Evolutionary conservation across 1,140 invertebrate genomes (phyloP).

Genomic region (Macrobrachium nipponense): DNA sequence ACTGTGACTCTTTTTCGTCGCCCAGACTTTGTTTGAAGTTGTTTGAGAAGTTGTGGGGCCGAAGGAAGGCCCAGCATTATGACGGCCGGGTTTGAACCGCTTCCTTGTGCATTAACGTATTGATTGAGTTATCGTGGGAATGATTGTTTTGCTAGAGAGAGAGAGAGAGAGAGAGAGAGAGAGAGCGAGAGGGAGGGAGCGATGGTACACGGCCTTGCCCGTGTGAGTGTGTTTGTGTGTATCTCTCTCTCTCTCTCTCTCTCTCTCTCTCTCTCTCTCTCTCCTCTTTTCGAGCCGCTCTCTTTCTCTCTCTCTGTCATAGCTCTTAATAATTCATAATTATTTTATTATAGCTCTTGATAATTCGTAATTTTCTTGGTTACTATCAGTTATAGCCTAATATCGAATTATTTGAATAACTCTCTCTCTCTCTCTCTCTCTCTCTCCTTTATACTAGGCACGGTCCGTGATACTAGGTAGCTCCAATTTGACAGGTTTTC

Average conservation of each 20-base stretch:
- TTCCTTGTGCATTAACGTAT: background rate
- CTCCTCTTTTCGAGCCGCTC: background rate
- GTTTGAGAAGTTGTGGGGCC: background rate
- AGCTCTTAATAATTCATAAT: too few relatives aligned
- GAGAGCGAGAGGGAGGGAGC: background rate
- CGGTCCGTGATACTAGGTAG: too few relatives aligned
- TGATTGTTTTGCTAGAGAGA: background rate
- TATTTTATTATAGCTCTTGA: too few relatives aligned
- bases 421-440: background rate
- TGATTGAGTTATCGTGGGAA: background rate
- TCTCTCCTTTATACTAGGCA: background rate
- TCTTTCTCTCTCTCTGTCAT: background rate
- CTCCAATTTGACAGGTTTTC: too few relatives aligned
- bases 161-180: too few relatives aligned
- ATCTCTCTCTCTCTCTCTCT: background rate
- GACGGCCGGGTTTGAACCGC: too few relatives aligned
- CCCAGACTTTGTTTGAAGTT: background rate
- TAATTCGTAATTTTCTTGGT: too few relatives aligned
- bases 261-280: background rate
- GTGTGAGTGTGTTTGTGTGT: slow-evolving; percentile 17
- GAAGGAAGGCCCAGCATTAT: too few relatives aligned
- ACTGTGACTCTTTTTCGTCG: background rate
- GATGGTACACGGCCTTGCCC: background rate
- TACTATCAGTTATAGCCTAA: too few relatives aligned
- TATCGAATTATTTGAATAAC: too few relatives aligned